These are phyloP conservation scores for Punctoribates punctum DNA, from an alignment of 2,888 invertebrate genomes.

Conservation along the genomic window DNA sequence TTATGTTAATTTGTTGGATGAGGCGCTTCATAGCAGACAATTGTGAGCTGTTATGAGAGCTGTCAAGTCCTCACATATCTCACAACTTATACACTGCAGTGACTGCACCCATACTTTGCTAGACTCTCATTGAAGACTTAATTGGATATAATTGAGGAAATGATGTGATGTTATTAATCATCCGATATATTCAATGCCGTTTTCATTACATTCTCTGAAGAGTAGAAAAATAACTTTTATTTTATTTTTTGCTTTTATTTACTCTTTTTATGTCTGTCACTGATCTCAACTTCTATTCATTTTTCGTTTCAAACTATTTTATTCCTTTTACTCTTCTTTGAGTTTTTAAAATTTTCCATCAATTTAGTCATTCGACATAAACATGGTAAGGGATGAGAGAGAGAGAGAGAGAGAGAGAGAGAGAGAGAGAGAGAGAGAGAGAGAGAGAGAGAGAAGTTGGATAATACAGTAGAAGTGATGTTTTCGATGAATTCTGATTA, in stretches of 20 bases:
- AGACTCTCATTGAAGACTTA: slow-evolving; percentile 10
- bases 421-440: slow-evolving; percentile 32
- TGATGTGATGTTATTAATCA: slow-evolving; percentile 9
- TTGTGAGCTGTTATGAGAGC: slow-evolving; percentile 1
- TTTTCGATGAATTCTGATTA: too few relatives aligned
- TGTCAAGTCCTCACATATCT: slow-evolving; percentile 12
- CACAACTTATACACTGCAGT: background rate
- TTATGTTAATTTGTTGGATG: slow-evolving; percentile 1
- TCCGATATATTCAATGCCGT: background rate
- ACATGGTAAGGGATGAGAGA: background rate
- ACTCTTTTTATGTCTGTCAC: too few relatives aligned
- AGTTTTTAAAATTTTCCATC: too few relatives aligned
- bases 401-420: background rate
- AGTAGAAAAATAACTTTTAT: too few relatives aligned
- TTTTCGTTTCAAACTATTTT: too few relatives aligned
- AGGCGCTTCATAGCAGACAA: background rate
- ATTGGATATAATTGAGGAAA: slow-evolving; percentile 25
- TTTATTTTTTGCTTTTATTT: background rate
- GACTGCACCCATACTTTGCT: background rate
- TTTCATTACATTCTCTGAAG: background rate
- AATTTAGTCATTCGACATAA: too few relatives aligned
- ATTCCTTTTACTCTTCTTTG: too few relatives aligned
- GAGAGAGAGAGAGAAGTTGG: slow-evolving; percentile 2
- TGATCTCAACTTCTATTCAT: too few relatives aligned
- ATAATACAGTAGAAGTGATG: background rate